These are phyloP conservation scores for Coccyzus lansbergi DNA, from an alignment of 2,797 vertebrate species.

Conservation along the genomic window DNA sequence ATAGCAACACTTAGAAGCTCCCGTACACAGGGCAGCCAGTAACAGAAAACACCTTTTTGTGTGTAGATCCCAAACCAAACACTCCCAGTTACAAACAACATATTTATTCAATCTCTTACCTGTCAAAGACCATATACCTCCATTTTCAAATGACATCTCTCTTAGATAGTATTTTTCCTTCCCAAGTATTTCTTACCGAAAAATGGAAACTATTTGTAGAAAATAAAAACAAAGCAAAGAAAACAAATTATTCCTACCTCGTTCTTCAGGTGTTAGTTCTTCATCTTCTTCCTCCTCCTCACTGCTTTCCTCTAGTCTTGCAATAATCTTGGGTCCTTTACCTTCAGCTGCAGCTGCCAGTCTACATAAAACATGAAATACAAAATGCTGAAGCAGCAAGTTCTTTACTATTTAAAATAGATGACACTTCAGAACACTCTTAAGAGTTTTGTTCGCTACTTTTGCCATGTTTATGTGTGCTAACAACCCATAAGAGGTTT, in stretches of 20 bases:
- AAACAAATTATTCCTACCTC: slow-evolving; percentile 76
- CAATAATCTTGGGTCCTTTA: slow-evolving; percentile 80
- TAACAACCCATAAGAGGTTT: neutral
- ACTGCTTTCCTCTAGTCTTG: slow-evolving; percentile 84
- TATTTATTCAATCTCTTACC: neutral
- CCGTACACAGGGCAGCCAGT: neutral
- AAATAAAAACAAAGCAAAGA: neutral
- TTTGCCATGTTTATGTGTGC: neutral
- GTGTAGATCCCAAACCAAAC: neutral
- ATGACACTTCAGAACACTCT: neutral
- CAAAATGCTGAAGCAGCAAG: neutral
- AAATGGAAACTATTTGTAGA: neutral
- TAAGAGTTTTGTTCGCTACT: neutral
- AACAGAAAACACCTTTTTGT: neutral
- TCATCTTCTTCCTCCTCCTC: slow-evolving; percentile 93
- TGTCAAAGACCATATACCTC: neutral
- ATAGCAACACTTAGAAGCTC: neutral
- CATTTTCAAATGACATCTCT: neutral
- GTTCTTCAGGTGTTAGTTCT: slow-evolving; percentile 91
- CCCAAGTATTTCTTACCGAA: neutral
- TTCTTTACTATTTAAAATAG: neutral
- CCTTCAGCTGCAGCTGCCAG: slow-evolving; percentile 89
- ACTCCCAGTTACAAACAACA: neutral
- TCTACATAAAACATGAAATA: slow-evolving; percentile 72
- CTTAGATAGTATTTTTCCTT: neutral